Evolutionary conservation across 2,797 vertebrate species (phyloP).

Genomic region (Perdix hodgsoniae): DNA sequence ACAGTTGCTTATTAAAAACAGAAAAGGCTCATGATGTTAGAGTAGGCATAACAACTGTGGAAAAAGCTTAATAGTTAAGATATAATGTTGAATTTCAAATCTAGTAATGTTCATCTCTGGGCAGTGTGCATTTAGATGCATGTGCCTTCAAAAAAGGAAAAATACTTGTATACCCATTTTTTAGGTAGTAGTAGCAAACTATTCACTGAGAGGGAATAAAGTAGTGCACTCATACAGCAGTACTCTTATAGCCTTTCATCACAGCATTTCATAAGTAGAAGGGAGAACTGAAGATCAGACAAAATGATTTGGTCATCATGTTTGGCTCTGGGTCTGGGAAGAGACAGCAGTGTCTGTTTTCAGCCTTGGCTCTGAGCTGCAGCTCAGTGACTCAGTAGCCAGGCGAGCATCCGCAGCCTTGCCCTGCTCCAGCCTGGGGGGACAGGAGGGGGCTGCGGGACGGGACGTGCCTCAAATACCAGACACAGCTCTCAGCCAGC

Average conservation of each 20-base stretch:
- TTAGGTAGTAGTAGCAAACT: not conserved
- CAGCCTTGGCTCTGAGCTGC: constrained; percentile 17
- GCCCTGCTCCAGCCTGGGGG: not conserved
- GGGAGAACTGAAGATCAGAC: not conserved
- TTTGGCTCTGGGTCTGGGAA: constrained; percentile 46
- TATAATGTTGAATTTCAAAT: not conserved
- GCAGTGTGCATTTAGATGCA: not conserved
- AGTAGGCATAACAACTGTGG: not conserved
- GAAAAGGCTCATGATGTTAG: not conserved
- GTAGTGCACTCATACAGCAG: not conserved
- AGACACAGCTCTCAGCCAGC: not conserved
- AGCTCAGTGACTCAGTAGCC: constrained; percentile 5
- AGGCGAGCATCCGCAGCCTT: not conserved
- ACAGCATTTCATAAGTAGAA: not conserved
- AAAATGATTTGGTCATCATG: not conserved
- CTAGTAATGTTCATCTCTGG: not conserved
- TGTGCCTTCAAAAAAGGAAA: not conserved
- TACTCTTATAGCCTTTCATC: not conserved
- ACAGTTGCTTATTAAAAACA: not conserved
- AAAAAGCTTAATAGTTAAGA: not conserved
- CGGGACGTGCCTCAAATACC: not conserved
- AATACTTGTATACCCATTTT: not conserved
- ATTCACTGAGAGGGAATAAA: not conserved
- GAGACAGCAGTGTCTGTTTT: not conserved
- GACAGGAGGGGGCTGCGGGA: accelerated